Evolutionary conservation across 1,140 invertebrate species (phyloP).

Genomic region (Cardiocondyla obscurior): DNA sequence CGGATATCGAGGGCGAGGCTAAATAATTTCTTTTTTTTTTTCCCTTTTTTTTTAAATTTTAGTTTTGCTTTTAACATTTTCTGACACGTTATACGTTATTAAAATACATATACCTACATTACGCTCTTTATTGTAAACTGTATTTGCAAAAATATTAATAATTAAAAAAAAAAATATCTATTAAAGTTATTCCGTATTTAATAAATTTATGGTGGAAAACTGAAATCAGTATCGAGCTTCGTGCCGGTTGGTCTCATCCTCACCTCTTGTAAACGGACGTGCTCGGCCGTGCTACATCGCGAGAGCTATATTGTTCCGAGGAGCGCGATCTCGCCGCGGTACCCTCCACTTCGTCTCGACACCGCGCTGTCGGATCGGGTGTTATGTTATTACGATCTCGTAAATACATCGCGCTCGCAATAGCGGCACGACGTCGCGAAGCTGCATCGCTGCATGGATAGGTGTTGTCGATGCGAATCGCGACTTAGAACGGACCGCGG

Average conservation of each 20-base stretch:
- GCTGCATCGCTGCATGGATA: constrained; percentile 1
- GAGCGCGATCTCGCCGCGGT: not conserved
- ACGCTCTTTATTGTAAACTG: no score
- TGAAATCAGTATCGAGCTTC: not conserved
- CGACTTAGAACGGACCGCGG: constrained; percentile 56
- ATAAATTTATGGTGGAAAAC: not conserved
- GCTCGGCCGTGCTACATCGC: constrained; percentile 48
- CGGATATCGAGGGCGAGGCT: constrained; percentile 6
- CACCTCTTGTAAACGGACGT: constrained; percentile 32
- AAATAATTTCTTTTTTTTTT: constrained; percentile 28
- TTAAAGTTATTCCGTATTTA: no score
- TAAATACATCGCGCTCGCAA: constrained; percentile 65
- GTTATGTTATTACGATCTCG: constrained; percentile 64
- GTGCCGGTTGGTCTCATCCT: not conserved
- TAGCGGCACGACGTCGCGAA: constrained; percentile 14
- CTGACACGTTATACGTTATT: no score
- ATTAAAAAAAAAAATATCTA: not conserved
- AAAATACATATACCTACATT: no score
- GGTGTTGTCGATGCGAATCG: constrained; percentile 55
- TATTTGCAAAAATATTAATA: not conserved
- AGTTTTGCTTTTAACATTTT: no score
- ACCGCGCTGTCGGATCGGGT: constrained; percentile 35
- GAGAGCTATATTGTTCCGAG: constrained; percentile 65
- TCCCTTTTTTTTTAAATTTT: no score
- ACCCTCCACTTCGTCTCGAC: constrained; percentile 23